A percentile compares a stretch with the other conserved stretches of the same genome.
Conservation (phyloP, 2,113 vertebrate species). For the Sisor rabdophorus region DNA sequence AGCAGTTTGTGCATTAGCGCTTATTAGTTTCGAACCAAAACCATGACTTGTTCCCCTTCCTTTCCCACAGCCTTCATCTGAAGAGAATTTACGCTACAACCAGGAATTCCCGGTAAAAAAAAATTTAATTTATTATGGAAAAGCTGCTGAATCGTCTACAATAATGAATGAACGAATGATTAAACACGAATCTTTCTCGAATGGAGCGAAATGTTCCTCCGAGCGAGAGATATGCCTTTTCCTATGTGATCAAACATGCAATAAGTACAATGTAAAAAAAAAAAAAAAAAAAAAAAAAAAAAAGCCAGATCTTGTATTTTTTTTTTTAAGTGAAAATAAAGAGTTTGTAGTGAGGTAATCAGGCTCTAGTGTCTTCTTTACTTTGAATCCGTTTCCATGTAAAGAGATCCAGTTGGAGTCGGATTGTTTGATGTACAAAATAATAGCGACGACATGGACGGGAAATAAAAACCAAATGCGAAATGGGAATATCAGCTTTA, state of each 20-base stretch:
- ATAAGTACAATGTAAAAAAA: conserved; percentile 15
- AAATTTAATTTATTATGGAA: conserved; percentile 58
- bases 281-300: neutral
- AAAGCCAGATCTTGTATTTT: neutral
- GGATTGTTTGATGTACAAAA: neutral
- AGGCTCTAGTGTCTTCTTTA: neutral
- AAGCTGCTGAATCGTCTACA: conserved; percentile 64
- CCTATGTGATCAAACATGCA: conserved; percentile 2
- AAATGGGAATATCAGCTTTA: neutral
- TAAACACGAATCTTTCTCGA: conserved; percentile 7
- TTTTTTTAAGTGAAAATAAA: conserved; percentile 24
- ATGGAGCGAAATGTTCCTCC: conserved; percentile 17
- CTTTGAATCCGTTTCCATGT: neutral
- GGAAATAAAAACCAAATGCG: no score
- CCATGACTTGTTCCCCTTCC: neutral
- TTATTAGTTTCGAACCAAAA: conserved; percentile 24
- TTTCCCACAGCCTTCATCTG: neutral
- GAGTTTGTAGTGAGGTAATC: conserved; percentile 19
- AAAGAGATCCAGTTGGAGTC: neutral
- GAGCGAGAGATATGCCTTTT: conserved; percentile 9
- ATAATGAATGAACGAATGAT: conserved; percentile 4
- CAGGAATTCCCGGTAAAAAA: conserved; percentile 19
- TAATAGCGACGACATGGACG: neutral
- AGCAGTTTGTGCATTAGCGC: conserved; percentile 2
- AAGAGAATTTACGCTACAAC: conserved; percentile 1